Base-by-base conservation (phyloP, 2,888 invertebrate species). In the Ephialtes manifestator region DNA sequence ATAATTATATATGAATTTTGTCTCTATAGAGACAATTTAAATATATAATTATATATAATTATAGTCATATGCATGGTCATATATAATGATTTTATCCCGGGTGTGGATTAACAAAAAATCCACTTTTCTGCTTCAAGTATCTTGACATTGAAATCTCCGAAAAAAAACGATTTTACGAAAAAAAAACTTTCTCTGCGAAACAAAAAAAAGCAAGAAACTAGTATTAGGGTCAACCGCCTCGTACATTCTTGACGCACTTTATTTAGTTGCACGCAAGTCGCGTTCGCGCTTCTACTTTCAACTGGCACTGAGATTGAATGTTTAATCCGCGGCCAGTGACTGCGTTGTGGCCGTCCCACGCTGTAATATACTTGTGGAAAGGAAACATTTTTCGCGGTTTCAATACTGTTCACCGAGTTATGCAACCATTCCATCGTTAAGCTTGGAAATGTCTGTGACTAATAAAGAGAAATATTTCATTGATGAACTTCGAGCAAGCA, bases 281-380 rank as follows among this genome's bases (percentile, higher is more conserved):
- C 65, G 65, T 65, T 65, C 39, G 39, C 65, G 39, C 39, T 65
- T 65, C 15, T 39, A 65, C 65, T 65, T 65, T 65, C 65, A 65
- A 39, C 35, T 18, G 39, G 65, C 39, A 39, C 39, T 20, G 39
- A 65, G 65, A 65, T 65, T 65, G 65, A 65, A 65, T 65, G 65
- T 43, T 65, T 39, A 39, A 65, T 65, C 60, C 15, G 18, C 35
- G 8, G n/a, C 39, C n/a, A 2, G 60, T 18, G 35, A n/a, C 5
- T 7, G 31, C 15, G 18, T 39, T 39, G 7, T 31, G 31, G 5
- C 0, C 39, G 65, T 43, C 39, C 43, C 20, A 13, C 13, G 39
- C 65, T 39, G 8, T 65, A 39, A 60, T 39, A 10, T n/a, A 31
- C 31, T 43, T 20, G 35, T 11, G 20, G 65, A 65, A 65, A 65